Percentiles rank a stretch among this genome's conserved stretches.
These are phyloP conservation scores for Nemoura dubitans DNA, from an alignment of 2,888 invertebrate genomes.

Conservation along the genomic window DNA sequence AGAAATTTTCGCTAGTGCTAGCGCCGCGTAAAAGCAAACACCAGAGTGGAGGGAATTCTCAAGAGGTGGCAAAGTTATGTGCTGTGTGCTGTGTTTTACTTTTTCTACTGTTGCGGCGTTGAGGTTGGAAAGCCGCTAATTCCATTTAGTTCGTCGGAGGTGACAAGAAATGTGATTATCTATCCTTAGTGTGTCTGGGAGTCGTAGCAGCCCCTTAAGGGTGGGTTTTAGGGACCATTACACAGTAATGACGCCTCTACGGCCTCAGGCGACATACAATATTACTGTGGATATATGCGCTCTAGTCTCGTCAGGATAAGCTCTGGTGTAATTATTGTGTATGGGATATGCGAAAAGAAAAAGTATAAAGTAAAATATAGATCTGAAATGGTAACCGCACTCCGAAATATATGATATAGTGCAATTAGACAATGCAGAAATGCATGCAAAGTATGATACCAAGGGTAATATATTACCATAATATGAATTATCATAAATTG, in stretches of 20 bases:
- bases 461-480: too few species aligned
- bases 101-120: background rate
- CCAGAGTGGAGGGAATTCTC: background rate
- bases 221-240: conserved; percentile 35
- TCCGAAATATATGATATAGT: background rate
- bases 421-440: background rate
- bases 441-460: too few species aligned
- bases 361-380: conserved; percentile 17
- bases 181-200: conserved; percentile 26
- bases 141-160: conserved; percentile 31
- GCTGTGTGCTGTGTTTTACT: background rate
- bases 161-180: conserved; percentile 40
- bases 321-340: background rate
- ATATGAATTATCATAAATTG: too few species aligned
- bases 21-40: background rate
- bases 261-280: conserved; percentile 1
- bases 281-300: conserved; percentile 5
- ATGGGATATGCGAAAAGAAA: background rate
- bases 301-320: background rate
- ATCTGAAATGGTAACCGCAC: background rate
- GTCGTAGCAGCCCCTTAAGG: conserved; percentile 25
- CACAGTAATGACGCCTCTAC: conserved; percentile 7
- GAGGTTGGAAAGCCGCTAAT: conserved; percentile 30
- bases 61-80: conserved; percentile 9
- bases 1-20: background rate